phyloP scores from a whole-genome alignment of 1,140 invertebrate species.

The Aphaenogaster ashmeadi region DNA sequence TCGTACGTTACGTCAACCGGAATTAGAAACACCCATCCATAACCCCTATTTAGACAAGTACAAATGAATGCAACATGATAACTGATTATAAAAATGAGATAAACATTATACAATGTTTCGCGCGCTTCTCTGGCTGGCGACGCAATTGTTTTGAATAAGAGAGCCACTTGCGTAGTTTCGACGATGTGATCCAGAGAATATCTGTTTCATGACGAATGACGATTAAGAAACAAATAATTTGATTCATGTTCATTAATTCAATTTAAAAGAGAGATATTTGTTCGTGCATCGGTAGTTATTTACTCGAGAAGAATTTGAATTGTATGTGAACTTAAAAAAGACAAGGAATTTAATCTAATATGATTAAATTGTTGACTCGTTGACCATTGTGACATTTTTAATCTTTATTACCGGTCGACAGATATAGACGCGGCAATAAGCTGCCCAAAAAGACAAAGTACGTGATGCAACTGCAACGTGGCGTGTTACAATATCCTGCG shows the following conservation, averaged over 20 bases:
- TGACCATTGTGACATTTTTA: slow-evolving; percentile 22
- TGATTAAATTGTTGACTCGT: slow-evolving; percentile 29
- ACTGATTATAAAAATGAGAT: slow-evolving; percentile 32
- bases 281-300: neutral
- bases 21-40: slow-evolving; percentile 21
- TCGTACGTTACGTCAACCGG: slow-evolving; percentile 23
- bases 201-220: neutral
- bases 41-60: slow-evolving; percentile 20
- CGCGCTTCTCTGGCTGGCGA: neutral
- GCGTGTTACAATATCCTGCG: neutral
- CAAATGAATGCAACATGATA: slow-evolving; percentile 50
- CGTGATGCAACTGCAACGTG: slow-evolving; percentile 13
- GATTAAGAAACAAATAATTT: neutral
- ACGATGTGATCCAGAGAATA: neutral
- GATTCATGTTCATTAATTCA: neutral
- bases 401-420: slow-evolving; percentile 41
- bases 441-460: slow-evolving; percentile 5
- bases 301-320: neutral
- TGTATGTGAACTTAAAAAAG: neutral
- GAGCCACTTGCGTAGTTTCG: neutral
- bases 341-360: neutral
- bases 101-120: slow-evolving; percentile 39
- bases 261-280: neutral
- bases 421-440: neutral
- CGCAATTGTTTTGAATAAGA: slow-evolving; percentile 23